Percentiles rank a stretch among this genome's conserved stretches.
Evolutionary conservation across 2,797 vertebrate species (phyloP).

Genomic region (Mormyrus proboscirostris): DNA sequence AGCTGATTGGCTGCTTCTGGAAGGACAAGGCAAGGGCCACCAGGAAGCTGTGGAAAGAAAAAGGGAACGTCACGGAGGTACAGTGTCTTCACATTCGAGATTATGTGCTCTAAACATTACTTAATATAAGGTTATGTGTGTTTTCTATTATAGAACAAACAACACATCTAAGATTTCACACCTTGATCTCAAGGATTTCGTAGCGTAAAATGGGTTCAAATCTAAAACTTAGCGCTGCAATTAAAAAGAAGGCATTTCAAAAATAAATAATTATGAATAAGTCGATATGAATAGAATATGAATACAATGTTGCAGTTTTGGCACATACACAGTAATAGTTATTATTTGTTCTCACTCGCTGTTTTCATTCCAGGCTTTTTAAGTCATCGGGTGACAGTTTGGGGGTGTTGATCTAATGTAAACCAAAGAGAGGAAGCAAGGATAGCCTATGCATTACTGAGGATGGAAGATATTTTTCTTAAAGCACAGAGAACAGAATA

Average conservation of each 20-base stretch:
- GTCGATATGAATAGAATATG: background rate
- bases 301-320: background rate
- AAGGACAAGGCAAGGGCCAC: conserved; percentile 71
- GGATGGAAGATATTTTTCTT: background rate
- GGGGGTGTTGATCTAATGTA: background rate
- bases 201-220: background rate
- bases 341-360: background rate
- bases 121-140: background rate
- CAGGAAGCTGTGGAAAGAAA: conserved; percentile 62
- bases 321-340: background rate
- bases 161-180: background rate
- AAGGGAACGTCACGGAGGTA: background rate
- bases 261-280: background rate
- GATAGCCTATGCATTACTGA: background rate
- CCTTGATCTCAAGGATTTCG: background rate
- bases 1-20: conserved; percentile 74
- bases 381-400: background rate
- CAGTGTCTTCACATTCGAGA: background rate
- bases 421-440: background rate
- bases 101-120: background rate
- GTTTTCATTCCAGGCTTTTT: background rate
- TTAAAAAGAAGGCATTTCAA: background rate
- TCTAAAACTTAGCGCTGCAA: background rate
- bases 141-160: background rate
- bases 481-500: background rate